Percentiles rank a stretch among this genome's conserved stretches.
phyloP scores from a whole-genome alignment of 92 coral and sea anemone species.

The Plumapathes pennacea region DNA sequence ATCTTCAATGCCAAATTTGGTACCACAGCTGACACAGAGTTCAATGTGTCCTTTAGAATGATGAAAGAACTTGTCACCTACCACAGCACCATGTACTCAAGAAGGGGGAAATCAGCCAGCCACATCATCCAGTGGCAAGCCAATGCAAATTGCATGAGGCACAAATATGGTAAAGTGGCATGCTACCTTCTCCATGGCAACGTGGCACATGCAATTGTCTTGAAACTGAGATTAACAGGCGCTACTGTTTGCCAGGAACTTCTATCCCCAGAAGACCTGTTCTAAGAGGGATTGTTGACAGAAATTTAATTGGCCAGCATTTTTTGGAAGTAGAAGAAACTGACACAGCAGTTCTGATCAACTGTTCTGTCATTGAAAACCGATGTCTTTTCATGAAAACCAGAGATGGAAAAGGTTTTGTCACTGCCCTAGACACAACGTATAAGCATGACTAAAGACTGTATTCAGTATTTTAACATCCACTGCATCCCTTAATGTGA shows the following conservation, averaged over 20 bases:
- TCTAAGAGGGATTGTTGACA: constrained; percentile 13
- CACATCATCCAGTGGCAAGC: constrained; percentile 15
- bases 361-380: constrained; percentile 14
- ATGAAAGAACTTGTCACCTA: constrained; percentile 27
- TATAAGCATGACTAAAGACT: constrained; percentile 56
- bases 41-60: constrained; percentile 34
- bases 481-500: too few species aligned
- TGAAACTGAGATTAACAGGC: constrained; percentile 12
- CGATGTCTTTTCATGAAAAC: constrained; percentile 23
- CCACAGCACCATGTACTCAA: constrained; percentile 44
- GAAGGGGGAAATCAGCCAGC: constrained; percentile 55
- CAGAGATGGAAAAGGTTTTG: constrained; percentile 24
- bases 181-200: constrained; percentile 17
- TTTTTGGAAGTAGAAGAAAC: constrained; percentile 34
- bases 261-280: constrained; percentile 34
- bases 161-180: constrained; percentile 32
- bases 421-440: constrained; percentile 41
- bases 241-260: constrained; percentile 29
- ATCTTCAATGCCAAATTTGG: neutral
- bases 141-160: neutral
- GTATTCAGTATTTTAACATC: too few species aligned
- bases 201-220: constrained; percentile 14
- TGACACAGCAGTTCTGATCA: neutral
- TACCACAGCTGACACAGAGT: neutral
- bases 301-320: constrained; percentile 17